phyloP scores from a whole-genome alignment of 2,797 vertebrate species.

The Philypnodon macrostomus region DNA sequence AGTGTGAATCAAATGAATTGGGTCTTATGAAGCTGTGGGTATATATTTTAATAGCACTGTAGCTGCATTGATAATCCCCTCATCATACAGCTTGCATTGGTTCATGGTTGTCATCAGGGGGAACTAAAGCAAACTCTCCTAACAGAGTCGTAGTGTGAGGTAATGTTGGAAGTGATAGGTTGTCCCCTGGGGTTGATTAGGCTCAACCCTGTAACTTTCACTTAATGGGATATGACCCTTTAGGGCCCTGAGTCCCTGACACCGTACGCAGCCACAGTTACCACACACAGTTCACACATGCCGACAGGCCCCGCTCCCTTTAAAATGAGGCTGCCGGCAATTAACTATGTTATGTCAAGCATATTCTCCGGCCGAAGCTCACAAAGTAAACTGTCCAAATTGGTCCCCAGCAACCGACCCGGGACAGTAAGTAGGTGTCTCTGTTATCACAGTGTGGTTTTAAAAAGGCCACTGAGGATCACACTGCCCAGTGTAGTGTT shows the following conservation, averaged over 20 bases:
- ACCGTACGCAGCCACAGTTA: conserved; percentile 34
- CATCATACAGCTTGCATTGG: conserved; percentile 25
- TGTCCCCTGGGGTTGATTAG: conserved; percentile 71
- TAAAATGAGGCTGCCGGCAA: conserved; percentile 66
- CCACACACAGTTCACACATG: conserved; percentile 51
- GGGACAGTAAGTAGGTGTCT: conserved; percentile 70
- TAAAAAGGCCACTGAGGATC: conserved; percentile 55
- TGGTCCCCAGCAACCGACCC: conserved; percentile 57
- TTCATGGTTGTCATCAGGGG: conserved; percentile 36
- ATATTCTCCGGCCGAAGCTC: conserved; percentile 63
- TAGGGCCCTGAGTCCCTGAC: conserved; percentile 51
- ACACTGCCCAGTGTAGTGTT: conserved; percentile 34
- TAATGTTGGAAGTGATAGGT: conserved; percentile 71
- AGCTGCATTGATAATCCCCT: conserved; percentile 37
- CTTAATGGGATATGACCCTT: conserved; percentile 69
- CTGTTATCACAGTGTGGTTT: conserved; percentile 61
- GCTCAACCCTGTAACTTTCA: conserved; percentile 69
- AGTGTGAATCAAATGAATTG: conserved; percentile 34
- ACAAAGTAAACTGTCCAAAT: conserved; percentile 68
- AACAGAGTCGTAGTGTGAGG: conserved; percentile 60
- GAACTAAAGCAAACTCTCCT: conserved; percentile 49
- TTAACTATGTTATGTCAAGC: conserved; percentile 74
- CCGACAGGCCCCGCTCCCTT: conserved; percentile 61
- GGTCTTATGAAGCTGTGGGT: conserved; percentile 25
- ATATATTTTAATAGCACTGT: conserved; percentile 37